Base-by-base conservation (phyloP, 2,797 vertebrate species). In the Paedocypris micromegethes region DNA sequence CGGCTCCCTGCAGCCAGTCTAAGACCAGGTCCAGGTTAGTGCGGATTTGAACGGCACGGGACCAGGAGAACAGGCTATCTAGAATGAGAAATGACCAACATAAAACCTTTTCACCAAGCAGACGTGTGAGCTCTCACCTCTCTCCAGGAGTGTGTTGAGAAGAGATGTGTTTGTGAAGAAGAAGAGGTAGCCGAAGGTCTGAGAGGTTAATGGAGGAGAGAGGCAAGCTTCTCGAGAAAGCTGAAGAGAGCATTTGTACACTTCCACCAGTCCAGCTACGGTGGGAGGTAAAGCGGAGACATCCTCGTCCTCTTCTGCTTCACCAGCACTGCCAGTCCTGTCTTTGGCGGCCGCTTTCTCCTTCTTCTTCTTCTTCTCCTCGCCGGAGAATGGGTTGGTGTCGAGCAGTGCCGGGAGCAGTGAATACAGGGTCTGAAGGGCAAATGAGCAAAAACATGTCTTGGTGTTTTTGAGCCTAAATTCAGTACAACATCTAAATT, bases 161-260 rank as follows among this genome's bases (percentile, higher is more conserved):
- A 96, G 84, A 44, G 94, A 95, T 5, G 94, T 94, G 77, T 96
- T 95, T 85, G 93, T 95, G 86, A 95, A 96, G 84, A 95, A 96
- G 84, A 96, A 95, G 77, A 95, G 91, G 83, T 96, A 96, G 76
- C 93, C 93, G 0, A 96, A 96, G 2, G 93, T 95, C 84, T 96
- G 94, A n/a, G 93, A 95, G 62, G 93, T 93, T 41, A 96, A 91
- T 1, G 93, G 93, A 0, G 93, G 91, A 6, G 94, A 94, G 52
- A 95, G 87, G 73, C 91, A 91, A 0, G 92, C 93, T 52, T 93
- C 91, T 54, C 89, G 82, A 0, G 93, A 93, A 77, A 95, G 82
- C 76, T 88, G 87, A 67, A 95, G 82, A 3, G 93, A 93, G 6
- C 91, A 92, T 54, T 91, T 90, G 79, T 94, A 95, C 60, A 96